phyloP scores from a whole-genome alignment of 1,140 invertebrate species.

The Teleopsis dalmanni region DNA sequence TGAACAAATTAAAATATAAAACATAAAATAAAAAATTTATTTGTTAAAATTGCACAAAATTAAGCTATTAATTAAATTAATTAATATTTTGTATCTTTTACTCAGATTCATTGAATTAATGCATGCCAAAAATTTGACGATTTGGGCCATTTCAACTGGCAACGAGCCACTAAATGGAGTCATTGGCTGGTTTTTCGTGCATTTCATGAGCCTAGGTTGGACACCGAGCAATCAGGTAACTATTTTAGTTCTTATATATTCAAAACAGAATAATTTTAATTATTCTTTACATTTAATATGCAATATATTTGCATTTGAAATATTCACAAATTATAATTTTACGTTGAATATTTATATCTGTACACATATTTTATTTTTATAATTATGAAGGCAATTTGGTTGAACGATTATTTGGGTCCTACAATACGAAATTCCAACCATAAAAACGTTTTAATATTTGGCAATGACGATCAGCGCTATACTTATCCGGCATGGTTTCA shows the following conservation, averaged over 20 bases:
- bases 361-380: too few species aligned
- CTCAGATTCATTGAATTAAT: conserved; percentile 40
- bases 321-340: too few species aligned
- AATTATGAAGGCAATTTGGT: conserved; percentile 52
- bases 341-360: too few species aligned
- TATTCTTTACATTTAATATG: too few species aligned
- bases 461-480: conserved; percentile 65
- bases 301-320: too few species aligned
- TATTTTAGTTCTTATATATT: neutral
- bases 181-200: conserved; percentile 52
- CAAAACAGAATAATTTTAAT: too few species aligned
- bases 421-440: conserved; percentile 52
- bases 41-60: neutral
- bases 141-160: conserved; percentile 61
- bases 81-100: neutral
- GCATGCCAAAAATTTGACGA: conserved; percentile 46
- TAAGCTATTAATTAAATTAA: neutral
- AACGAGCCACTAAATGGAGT: conserved; percentile 60
- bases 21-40: too few species aligned
- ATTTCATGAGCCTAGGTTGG: conserved; percentile 74
- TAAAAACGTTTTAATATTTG: conserved; percentile 56
- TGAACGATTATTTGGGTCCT: conserved; percentile 61
- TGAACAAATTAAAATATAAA: neutral
- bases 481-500: conserved; percentile 57
- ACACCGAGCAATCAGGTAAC: conserved; percentile 49